Conservation (phyloP, 2,797 vertebrate genomes). For the Gobio occitaniae region DNA sequence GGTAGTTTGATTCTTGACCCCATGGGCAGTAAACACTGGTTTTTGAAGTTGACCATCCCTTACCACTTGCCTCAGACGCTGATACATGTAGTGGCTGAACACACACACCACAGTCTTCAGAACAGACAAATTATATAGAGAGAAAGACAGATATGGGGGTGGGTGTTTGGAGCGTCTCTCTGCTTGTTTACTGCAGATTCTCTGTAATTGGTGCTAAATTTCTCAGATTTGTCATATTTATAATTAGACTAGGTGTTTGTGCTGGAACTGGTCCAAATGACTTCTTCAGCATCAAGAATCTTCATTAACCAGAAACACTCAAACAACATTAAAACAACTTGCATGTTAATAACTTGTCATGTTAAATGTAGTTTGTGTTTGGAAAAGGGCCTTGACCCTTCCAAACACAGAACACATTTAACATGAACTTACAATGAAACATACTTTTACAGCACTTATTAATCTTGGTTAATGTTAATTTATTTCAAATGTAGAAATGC, state of each 20-base stretch:
- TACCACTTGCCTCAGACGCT: not conserved
- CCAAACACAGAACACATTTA: not conserved
- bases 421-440: not conserved
- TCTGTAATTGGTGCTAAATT: slow-evolving; percentile 53
- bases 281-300: slow-evolving; percentile 12
- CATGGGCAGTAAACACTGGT: slow-evolving; percentile 50
- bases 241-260: slow-evolving; percentile 47
- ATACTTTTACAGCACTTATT: not conserved
- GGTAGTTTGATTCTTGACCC: slow-evolving; percentile 48
- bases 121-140: slow-evolving; percentile 4
- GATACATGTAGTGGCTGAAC: slow-evolving; percentile 10
- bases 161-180: slow-evolving; percentile 16
- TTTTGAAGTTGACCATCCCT: slow-evolving; percentile 14
- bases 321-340: not conserved
- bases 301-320: slow-evolving; percentile 30
- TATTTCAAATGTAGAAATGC: not conserved
- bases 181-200: slow-evolving; percentile 42
- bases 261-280: slow-evolving; percentile 25
- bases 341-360: not conserved
- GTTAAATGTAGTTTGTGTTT: too few relatives aligned
- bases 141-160: slow-evolving; percentile 8
- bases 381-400: too few relatives aligned
- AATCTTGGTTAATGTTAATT: not conserved
- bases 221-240: slow-evolving; percentile 48
- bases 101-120: slow-evolving; percentile 22